Base-by-base conservation (phyloP, 2,113 vertebrate species). In the Psephotus haematonotus region DNA sequence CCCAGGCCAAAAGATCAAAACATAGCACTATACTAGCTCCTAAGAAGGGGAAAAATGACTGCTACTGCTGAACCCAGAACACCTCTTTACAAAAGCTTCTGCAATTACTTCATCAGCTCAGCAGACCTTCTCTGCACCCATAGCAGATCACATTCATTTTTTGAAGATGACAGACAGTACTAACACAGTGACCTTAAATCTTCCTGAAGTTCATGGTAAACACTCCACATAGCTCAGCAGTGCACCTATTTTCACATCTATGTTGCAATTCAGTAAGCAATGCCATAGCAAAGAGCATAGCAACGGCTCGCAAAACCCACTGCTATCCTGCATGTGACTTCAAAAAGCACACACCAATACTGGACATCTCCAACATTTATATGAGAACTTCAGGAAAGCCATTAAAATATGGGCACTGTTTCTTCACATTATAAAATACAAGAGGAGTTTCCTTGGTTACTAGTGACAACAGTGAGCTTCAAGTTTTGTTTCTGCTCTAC, bases 101-200 rank as follows among this genome's bases (percentile, higher is more conserved):
- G 60, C 76, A 70, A 39, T 67, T 75, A 60, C 41, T 86, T 64
- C 77, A 89, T 18, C 55, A 92, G 25, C 50, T 72, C 77, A 88
- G 76, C 53, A 88, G 52, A 68, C 52, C 69, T 39, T 10, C 39
- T 31, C 81, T 79, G 81, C 24, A 89, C 35, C 43, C 55, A 64
- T 0, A 81, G 64, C 19, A 91, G 77, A 71, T 2, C 50, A 27
- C 2, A 6, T 44, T 75, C 27, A 25, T 11, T 60, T 70, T 80
- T 5, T 79, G 23, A 84, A 64, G 6, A 9, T 31, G 69, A 91
- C 0, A 3, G n/a, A 63, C 0, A 0, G 37, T 2, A 18, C 33
- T 55, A 81, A 46, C 71, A 50, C 60, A 17, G 60, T 35, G 72
- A 86, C 88, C 65, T 47, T 55, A 76, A 82, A 43, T n/a, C 43